Evolutionary conservation across 2,113 vertebrate species (phyloP).

Genomic region (Phoenicopterus ruber): DNA sequence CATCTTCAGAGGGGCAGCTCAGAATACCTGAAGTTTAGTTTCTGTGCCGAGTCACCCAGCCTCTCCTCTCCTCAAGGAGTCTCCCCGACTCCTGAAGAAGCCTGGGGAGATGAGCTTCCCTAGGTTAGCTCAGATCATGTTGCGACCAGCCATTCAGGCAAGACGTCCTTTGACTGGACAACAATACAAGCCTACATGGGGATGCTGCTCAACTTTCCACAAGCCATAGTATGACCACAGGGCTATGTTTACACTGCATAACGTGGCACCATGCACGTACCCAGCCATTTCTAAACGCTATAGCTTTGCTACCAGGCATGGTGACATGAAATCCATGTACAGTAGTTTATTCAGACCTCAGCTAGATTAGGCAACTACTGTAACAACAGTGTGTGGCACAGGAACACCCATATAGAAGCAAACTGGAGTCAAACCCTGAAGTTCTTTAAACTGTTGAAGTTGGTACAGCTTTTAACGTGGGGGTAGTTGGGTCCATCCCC

Average conservation of each 20-base stretch:
- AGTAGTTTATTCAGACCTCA: neutral
- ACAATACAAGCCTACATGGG: neutral
- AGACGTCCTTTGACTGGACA: neutral
- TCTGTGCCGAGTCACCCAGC: neutral
- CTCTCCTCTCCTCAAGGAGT: neutral
- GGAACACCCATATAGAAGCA: neutral
- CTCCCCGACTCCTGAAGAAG: neutral
- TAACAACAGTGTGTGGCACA: rapidly evolving
- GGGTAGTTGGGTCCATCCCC: neutral
- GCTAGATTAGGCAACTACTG: neutral
- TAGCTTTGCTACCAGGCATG: neutral
- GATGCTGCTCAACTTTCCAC: neutral
- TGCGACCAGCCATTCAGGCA: rapidly evolving
- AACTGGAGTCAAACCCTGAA: neutral
- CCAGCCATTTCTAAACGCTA: neutral
- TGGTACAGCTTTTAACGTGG: neutral
- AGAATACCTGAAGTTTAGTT: neutral
- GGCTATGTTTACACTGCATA: neutral
- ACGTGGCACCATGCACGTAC: rapidly evolving
- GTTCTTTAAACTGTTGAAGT: neutral
- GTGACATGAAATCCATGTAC: rapidly evolving
- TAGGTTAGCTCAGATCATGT: neutral
- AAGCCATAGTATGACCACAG: neutral
- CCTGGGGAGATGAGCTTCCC: neutral
- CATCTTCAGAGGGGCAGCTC: neutral